Percentiles rank a stretch among this genome's conserved stretches.
Conservation (phyloP, 2,113 vertebrate species). For the Calyptommatus sinebrachiatus region DNA sequence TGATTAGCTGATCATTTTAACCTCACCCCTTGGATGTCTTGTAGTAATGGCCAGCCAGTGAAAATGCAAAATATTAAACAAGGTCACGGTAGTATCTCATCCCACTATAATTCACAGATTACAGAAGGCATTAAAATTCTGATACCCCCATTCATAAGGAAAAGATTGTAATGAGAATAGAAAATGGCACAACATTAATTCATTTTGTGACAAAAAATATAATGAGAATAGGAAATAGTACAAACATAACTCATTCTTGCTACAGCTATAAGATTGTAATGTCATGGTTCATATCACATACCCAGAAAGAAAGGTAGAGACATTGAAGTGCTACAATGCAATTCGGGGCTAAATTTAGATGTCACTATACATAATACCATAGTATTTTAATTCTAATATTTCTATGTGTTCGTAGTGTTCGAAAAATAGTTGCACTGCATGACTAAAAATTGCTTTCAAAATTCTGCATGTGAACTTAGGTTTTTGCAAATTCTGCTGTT, state of each 20-base stretch:
- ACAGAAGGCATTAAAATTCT: slow-evolving; percentile 81
- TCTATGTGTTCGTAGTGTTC: background rate
- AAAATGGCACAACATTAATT: slow-evolving; percentile 83
- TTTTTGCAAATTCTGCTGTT: too few species aligned
- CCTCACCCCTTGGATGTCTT: slow-evolving; percentile 55
- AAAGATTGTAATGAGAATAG: slow-evolving; percentile 81
- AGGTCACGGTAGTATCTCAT: slow-evolving; percentile 76
- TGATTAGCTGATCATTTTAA: slow-evolving; percentile 62
- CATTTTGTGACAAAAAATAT: slow-evolving; percentile 84
- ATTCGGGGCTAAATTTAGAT: slow-evolving; percentile 66
- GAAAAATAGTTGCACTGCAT: background rate
- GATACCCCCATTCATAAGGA: slow-evolving; percentile 79
- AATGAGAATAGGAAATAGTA: slow-evolving; percentile 84
- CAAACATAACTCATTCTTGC: slow-evolving; percentile 83
- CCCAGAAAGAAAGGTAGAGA: slow-evolving; percentile 72
- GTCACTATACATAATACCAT: slow-evolving; percentile 56
- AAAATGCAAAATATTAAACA: slow-evolving; percentile 74
- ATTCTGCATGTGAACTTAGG: background rate
- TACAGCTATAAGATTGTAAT: slow-evolving; percentile 84
- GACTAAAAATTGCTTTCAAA: background rate
- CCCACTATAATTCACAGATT: slow-evolving; percentile 78
- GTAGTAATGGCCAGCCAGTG: slow-evolving; percentile 64
- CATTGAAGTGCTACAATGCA: slow-evolving; percentile 51
- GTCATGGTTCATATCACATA: slow-evolving; percentile 83
- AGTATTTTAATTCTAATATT: slow-evolving; percentile 17